Conservation (phyloP, 2,797 vertebrate species). For the Allobates femoralis region DNA sequence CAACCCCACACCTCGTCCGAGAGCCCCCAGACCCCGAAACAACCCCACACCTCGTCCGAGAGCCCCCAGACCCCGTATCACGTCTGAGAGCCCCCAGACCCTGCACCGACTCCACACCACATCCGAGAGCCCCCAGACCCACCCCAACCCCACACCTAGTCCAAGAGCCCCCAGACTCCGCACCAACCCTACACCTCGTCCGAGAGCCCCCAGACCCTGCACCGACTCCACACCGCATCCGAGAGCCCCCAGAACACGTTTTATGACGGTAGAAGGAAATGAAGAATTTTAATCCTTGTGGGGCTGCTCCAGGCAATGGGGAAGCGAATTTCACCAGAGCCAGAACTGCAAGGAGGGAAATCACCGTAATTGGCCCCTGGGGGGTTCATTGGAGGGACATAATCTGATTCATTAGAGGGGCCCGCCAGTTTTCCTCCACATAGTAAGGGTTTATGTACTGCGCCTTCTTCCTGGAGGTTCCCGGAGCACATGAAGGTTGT, state of each 20-base stretch:
- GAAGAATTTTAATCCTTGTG: constrained; percentile 50
- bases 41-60: no score
- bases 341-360: constrained; percentile 32
- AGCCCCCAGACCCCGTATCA: no score
- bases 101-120: no score
- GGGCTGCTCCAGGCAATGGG: constrained; percentile 31
- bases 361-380: constrained; percentile 37
- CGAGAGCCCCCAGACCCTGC: no score
- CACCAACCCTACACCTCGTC: no score
- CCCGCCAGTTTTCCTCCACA: constrained; percentile 22
- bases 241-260: constrained; percentile 23
- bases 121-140: no score
- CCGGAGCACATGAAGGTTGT: constrained; percentile 6
- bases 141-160: no score
- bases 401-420: constrained; percentile 56
- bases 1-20: no score
- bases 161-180: no score
- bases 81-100: no score
- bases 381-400: constrained; percentile 58
- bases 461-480: constrained; percentile 37
- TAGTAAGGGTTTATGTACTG: constrained; percentile 23
- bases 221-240: neutral
- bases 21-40: no score
- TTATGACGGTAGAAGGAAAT: constrained; percentile 59
- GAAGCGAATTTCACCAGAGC: constrained; percentile 47